Percentiles rank a stretch among this genome's conserved stretches.
These are phyloP conservation scores for Piaya cayana DNA, from an alignment of 2,113 vertebrate genomes.

Conservation along the genomic window DNA sequence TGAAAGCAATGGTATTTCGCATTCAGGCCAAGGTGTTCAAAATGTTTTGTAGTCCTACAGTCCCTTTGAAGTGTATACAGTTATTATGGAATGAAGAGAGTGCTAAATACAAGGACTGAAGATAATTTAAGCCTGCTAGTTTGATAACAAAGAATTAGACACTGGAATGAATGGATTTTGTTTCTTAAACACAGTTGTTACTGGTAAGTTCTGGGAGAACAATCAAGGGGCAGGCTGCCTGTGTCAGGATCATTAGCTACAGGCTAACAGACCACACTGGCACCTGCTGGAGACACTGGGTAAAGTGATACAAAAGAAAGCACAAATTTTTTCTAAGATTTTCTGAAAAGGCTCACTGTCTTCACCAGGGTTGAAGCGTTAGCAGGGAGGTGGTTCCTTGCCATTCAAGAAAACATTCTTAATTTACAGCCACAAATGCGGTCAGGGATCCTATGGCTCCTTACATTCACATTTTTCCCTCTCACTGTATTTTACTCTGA, in stretches of 20 bases:
- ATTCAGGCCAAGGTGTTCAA: not conserved
- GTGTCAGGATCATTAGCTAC: not conserved
- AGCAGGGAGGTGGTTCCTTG: not conserved
- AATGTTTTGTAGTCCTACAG: not conserved
- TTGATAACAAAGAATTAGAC: not conserved
- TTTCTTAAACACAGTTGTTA: not conserved
- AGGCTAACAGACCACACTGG: not conserved
- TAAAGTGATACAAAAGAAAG: not conserved
- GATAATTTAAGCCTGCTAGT: not conserved
- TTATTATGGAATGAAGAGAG: not conserved
- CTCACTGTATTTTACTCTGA: not conserved
- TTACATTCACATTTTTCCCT: not conserved
- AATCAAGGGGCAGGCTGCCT: not conserved
- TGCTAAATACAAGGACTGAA: not conserved
- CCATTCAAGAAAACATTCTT: not conserved
- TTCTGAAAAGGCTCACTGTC: not conserved
- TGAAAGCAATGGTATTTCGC: not conserved
- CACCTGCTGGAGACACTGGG: slow-evolving; percentile 3
- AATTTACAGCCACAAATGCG: not conserved
- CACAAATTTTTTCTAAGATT: not conserved
- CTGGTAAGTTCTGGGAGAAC: not conserved
- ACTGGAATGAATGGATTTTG: not conserved
- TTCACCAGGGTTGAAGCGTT: not conserved
- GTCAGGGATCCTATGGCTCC: not conserved
- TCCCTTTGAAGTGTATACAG: not conserved